Conservation (phyloP, 2,888 invertebrate genomes). For the Agelastica alni region DNA sequence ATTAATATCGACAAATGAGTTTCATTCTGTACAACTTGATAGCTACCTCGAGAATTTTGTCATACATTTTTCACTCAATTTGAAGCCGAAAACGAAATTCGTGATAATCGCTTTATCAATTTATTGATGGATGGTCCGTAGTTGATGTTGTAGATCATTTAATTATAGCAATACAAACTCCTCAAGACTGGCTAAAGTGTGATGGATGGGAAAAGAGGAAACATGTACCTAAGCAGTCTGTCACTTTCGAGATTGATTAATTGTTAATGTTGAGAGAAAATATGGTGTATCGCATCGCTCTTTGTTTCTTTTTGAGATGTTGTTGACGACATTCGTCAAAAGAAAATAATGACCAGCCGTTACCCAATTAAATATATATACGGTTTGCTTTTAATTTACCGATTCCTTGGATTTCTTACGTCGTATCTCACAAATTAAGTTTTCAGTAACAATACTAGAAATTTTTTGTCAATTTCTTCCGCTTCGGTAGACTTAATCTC, state of each 20-base stretch:
- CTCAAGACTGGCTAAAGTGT: constrained; percentile 30
- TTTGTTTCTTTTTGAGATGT: constrained; percentile 6
- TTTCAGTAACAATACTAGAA: too few relatives aligned
- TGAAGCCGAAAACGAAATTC: constrained; percentile 11
- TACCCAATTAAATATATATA: too few relatives aligned
- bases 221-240: constrained; percentile 28
- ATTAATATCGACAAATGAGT: too few relatives aligned
- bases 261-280: constrained; percentile 3
- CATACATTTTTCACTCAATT: not conserved
- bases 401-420: too few relatives aligned
- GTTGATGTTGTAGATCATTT: constrained; percentile 31
- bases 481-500: too few relatives aligned
- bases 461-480: too few relatives aligned
- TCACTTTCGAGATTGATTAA: constrained; percentile 31
- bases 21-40: too few relatives aligned
- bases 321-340: too few relatives aligned
- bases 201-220: constrained; percentile 28
- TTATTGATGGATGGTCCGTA: constrained; percentile 26
- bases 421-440: too few relatives aligned
- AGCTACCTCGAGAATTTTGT: too few relatives aligned
- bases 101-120: constrained; percentile 14
- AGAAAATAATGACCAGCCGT: too few relatives aligned
- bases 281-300: not conserved
- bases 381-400: too few relatives aligned
- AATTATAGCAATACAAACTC: constrained; percentile 32